Evolutionary conservation across 2,113 vertebrate species (phyloP).

Genomic region (Benitochromis conjunctus): DNA sequence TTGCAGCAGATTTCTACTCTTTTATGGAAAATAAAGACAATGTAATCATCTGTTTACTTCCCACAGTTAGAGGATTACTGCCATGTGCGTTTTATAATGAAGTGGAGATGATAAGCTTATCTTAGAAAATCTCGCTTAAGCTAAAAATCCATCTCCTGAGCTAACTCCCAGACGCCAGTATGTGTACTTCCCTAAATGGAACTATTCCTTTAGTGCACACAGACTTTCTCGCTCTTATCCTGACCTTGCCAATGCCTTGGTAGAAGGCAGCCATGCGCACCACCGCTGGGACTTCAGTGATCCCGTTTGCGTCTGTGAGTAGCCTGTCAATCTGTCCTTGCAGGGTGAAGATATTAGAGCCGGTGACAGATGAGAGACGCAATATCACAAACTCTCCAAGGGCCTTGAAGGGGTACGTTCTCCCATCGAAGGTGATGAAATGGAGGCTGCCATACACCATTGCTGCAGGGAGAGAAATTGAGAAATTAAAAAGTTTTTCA

Average conservation of each 20-base stretch:
- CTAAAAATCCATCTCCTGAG: background rate
- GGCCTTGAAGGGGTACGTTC: constrained; percentile 76
- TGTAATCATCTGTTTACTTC: background rate
- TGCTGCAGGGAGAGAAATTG: constrained; percentile 39
- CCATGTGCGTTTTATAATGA: background rate
- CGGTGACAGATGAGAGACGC: constrained; percentile 74
- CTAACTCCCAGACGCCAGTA: background rate
- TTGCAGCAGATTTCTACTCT: background rate
- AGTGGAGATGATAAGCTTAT: background rate
- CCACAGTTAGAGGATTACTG: too few species aligned
- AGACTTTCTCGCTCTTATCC: background rate
- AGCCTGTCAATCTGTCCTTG: constrained; percentile 73
- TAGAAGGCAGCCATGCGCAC: constrained; percentile 76
- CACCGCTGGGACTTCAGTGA: constrained; percentile 64
- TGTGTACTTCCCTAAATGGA: background rate
- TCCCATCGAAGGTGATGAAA: constrained; percentile 78
- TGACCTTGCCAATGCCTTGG: constrained; percentile 79
- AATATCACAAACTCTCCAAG: constrained; percentile 78
- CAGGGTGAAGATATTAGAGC: constrained; percentile 81
- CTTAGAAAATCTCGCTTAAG: background rate
- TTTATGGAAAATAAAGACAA: background rate
- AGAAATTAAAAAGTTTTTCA: background rate
- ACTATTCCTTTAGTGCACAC: background rate
- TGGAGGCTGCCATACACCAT: constrained; percentile 78
- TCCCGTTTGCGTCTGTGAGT: constrained; percentile 25